Conservation (phyloP, 2,113 vertebrate species). For the Chloropsis cyanopogon region DNA sequence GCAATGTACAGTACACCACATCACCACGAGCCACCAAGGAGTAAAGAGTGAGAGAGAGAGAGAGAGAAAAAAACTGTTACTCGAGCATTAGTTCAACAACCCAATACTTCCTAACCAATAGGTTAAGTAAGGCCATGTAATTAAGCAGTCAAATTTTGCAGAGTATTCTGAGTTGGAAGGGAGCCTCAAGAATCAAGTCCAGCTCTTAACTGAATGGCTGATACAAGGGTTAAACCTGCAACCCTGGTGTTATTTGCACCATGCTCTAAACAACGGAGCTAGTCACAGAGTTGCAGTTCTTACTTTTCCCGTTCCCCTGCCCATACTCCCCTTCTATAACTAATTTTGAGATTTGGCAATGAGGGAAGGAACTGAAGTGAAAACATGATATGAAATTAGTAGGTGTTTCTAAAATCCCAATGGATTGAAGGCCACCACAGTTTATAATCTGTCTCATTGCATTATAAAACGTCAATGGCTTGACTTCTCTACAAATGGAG, state of each 20-base stretch:
- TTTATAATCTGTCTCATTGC: not conserved
- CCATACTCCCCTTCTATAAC: not conserved
- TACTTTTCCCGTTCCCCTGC: not conserved
- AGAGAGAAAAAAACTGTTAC: not conserved
- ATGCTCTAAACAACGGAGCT: not conserved
- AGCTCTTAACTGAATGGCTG: not conserved
- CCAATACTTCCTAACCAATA: not conserved
- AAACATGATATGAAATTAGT: not conserved
- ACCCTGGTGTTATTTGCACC: not conserved
- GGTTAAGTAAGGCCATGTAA: not conserved
- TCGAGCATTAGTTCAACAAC: not conserved
- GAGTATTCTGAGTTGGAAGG: not conserved
- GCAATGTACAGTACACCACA: not conserved
- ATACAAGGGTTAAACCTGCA: not conserved
- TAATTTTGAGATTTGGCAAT: not conserved
- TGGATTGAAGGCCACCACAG: rapidly evolving
- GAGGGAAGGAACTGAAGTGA: not conserved
- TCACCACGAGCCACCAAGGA: not conserved
- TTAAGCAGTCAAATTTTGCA: not conserved
- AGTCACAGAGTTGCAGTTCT: not conserved
- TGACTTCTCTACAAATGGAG: not conserved
- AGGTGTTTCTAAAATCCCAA: not conserved
- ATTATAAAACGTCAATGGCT: not conserved
- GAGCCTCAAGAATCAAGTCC: not conserved
- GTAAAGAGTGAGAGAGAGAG: not conserved